phyloP scores from a whole-genome alignment of 2,113 vertebrate species.

The Polypterus senegalus region DNA sequence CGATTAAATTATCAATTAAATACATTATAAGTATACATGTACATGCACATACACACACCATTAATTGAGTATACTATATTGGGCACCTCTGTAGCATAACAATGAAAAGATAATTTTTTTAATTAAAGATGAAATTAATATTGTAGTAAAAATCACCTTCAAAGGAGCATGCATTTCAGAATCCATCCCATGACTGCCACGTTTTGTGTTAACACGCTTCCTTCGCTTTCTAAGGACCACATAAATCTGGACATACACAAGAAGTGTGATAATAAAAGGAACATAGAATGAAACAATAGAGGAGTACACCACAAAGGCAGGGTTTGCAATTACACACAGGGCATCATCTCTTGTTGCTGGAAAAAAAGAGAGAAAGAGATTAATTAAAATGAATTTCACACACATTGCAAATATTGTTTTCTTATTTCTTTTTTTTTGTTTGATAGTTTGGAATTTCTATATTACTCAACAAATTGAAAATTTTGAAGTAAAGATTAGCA shows the following conservation, averaged over 20 bases:
- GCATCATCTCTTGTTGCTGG: slow-evolving; percentile 48
- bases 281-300: slow-evolving; percentile 71
- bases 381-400: not conserved
- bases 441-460: not conserved
- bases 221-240: slow-evolving; percentile 54
- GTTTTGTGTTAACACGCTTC: slow-evolving; percentile 64
- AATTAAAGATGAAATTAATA: not conserved
- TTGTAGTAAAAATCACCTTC: slow-evolving; percentile 38
- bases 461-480: not conserved
- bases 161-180: slow-evolving; percentile 38
- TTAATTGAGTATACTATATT: too few species aligned
- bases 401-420: not conserved
- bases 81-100: too few species aligned
- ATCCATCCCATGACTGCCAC: slow-evolving; percentile 42
- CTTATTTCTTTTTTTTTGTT: not conserved
- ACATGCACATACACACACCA: too few species aligned
- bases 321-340: slow-evolving; percentile 59
- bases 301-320: slow-evolving; percentile 67
- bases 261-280: slow-evolving; percentile 66
- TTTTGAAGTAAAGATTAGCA: not conserved
- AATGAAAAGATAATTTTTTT: too few species aligned
- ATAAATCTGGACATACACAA: slow-evolving; percentile 71
- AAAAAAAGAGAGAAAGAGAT: slow-evolving; percentile 20
- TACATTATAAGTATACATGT: too few species aligned
- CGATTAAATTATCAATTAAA: too few species aligned